Evolutionary conservation across 2,797 vertebrate species (phyloP).

Genomic region (Phaenicophaeus curvirostris): DNA sequence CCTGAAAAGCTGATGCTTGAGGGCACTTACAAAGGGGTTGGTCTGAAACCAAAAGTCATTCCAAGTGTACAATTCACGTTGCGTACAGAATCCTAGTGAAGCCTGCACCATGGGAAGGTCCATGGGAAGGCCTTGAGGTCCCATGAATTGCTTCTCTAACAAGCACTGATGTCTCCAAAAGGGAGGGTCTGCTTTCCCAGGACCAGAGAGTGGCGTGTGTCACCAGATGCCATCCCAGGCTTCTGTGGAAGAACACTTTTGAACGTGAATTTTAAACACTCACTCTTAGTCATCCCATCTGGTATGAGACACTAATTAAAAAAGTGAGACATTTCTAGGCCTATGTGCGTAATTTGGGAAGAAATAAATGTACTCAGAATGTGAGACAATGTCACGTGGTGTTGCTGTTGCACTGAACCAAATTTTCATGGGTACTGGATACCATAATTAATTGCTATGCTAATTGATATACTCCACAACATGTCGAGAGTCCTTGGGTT

Average conservation of each 20-base stretch:
- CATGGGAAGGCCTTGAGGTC: background rate
- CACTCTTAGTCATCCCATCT: slow-evolving; percentile 53
- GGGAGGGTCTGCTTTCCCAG: background rate
- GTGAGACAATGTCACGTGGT: background rate
- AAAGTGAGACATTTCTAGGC: slow-evolving; percentile 36
- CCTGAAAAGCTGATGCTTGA: background rate
- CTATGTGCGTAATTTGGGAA: background rate
- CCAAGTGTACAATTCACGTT: too few relatives aligned
- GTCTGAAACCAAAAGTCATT: background rate
- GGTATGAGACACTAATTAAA: slow-evolving; percentile 34
- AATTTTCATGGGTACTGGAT: background rate
- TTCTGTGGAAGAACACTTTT: background rate
- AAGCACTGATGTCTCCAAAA: background rate
- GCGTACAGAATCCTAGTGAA: background rate
- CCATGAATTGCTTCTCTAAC: background rate
- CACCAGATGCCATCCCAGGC: background rate
- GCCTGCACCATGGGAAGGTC: background rate
- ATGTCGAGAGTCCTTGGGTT: background rate
- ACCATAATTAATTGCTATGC: slow-evolving; percentile 19
- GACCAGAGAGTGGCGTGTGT: accelerated
- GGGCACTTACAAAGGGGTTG: background rate
- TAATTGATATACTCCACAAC: slow-evolving; percentile 20
- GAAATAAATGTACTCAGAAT: background rate
- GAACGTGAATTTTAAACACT: slow-evolving; percentile 7
- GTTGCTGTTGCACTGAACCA: slow-evolving; percentile 48